phyloP scores from a whole-genome alignment of 2,113 vertebrate genomes.

The Blennius ocellaris region DNA sequence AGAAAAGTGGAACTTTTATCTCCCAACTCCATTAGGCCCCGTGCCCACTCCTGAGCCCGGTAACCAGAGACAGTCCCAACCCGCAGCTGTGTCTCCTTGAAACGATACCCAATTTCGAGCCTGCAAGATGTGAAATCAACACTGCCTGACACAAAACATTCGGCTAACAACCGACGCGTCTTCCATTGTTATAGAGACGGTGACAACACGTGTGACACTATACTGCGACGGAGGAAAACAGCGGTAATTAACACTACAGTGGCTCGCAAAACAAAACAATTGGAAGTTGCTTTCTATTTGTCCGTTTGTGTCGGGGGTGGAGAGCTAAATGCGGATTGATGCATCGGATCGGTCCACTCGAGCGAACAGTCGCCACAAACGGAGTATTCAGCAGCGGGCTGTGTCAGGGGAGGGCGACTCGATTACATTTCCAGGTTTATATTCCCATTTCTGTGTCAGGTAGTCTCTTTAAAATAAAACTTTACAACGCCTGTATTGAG shows the following conservation, averaged over 20 bases:
- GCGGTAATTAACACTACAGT: conserved; percentile 32
- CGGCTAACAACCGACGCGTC: conserved; percentile 41
- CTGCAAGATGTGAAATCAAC: conserved; percentile 53
- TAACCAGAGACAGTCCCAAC: conserved; percentile 43
- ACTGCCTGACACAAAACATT: conserved; percentile 40
- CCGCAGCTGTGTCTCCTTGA: conserved; percentile 40
- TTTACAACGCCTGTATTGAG: conserved; percentile 42
- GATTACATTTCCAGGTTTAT: not conserved
- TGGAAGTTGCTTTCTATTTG: conserved; percentile 7
- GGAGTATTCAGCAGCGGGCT: conserved; percentile 21
- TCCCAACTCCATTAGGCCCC: conserved; percentile 53
- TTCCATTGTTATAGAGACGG: conserved; percentile 23
- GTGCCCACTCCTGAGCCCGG: conserved; percentile 44
- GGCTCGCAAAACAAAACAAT: conserved; percentile 30
- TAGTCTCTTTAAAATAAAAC: conserved; percentile 13
- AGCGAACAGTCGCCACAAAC: conserved; percentile 35
- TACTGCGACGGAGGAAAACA: conserved; percentile 6
- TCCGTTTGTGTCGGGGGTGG: conserved; percentile 2
- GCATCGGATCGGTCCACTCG: conserved; percentile 24
- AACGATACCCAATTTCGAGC: conserved; percentile 46
- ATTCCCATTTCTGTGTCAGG: conserved; percentile 20
- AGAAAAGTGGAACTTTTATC: conserved; percentile 53
- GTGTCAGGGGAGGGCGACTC: not conserved
- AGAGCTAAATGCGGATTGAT: conserved; percentile 48
- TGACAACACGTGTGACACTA: conserved; percentile 28